Percentiles rank a stretch among this genome's conserved stretches.
phyloP scores from a whole-genome alignment of 2,113 vertebrate species.

The Gymnobelideus leadbeateri region DNA sequence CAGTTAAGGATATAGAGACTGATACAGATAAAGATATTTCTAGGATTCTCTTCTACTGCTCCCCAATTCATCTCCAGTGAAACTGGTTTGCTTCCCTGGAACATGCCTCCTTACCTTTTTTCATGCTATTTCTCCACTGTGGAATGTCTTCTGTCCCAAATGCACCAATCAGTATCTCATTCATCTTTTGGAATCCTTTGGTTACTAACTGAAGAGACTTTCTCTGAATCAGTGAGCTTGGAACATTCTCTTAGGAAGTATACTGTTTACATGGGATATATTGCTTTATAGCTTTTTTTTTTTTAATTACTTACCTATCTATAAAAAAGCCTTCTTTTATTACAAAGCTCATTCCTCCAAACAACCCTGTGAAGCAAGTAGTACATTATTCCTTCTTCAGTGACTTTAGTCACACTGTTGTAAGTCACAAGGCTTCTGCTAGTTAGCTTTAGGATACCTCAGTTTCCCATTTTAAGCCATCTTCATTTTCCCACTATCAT shows the following conservation, averaged over 20 bases:
- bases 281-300: not conserved
- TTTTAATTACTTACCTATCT: not conserved
- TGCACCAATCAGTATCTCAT: not conserved
- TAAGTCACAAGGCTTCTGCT: no score
- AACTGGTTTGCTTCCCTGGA: not conserved
- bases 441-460: not conserved
- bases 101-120: not conserved
- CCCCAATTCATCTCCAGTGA: not conserved
- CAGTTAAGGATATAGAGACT: not conserved
- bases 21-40: not conserved
- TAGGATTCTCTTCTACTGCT: not conserved
- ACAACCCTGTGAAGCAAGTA: not conserved
- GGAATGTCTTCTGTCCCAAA: not conserved
- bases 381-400: not conserved
- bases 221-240: not conserved
- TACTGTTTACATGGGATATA: not conserved
- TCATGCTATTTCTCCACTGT: slow-evolving; percentile 1
- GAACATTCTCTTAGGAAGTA: not conserved
- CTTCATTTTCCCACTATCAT: not conserved
- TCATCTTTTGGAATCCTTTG: slow-evolving; percentile 11
- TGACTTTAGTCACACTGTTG: no score
- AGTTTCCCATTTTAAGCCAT: slow-evolving; percentile 3
- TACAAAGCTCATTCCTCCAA: not conserved
- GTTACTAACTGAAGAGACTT: slow-evolving; percentile 24
- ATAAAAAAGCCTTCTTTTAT: not conserved